A percentile compares a stretch with the other conserved stretches of the same genome.
phyloP scores from a whole-genome alignment of 2,797 vertebrate genomes.

The Hydrolagus colliei region DNA sequence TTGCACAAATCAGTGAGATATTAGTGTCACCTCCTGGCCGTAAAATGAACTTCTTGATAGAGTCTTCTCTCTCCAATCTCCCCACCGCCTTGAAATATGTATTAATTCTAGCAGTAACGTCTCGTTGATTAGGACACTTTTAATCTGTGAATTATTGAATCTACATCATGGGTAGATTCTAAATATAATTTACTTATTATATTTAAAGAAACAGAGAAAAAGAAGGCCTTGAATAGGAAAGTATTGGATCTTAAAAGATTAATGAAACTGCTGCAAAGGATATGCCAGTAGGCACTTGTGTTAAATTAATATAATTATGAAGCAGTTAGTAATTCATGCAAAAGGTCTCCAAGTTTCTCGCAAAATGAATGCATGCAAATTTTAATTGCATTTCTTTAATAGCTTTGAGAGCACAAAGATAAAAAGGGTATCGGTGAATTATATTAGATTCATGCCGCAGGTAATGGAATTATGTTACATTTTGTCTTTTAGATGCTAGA shows the following conservation, averaged over 20 bases:
- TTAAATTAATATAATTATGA: constrained; percentile 1
- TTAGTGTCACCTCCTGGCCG: too few species aligned
- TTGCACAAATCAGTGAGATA: too few species aligned
- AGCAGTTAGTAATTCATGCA: constrained; percentile 4
- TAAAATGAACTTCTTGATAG: too few species aligned
- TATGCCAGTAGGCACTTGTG: neutral
- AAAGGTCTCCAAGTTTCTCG: neutral
- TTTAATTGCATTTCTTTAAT: constrained; percentile 8
- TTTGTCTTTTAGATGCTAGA: neutral
- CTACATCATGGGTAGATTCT: neutral
- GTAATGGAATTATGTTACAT: neutral
- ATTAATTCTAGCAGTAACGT: neutral
- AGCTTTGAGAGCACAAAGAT: neutral
- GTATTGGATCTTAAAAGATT: neutral
- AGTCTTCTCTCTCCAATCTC: too few species aligned
- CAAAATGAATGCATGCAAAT: constrained; percentile 1
- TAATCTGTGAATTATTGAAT: neutral
- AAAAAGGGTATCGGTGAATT: neutral
- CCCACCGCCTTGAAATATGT: neutral
- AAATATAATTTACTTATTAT: neutral
- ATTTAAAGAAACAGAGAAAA: neutral
- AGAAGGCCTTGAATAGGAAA: neutral
- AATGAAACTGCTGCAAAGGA: neutral
- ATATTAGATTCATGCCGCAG: neutral
- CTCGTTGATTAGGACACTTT: neutral